phyloP scores from a whole-genome alignment of 1,140 invertebrate genomes.

The Diorhabda carinulata region DNA sequence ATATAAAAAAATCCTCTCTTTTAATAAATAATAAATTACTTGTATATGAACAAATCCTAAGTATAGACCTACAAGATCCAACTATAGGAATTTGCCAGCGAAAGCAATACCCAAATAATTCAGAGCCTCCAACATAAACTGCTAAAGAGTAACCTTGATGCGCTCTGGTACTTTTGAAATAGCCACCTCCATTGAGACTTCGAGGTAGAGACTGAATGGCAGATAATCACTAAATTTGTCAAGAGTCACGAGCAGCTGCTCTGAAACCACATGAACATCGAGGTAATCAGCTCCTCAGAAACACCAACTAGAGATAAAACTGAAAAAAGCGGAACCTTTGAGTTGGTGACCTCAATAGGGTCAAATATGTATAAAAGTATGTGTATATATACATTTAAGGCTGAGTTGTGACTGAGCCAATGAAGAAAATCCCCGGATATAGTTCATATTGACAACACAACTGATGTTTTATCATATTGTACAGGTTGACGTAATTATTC shows the following conservation, averaged over 20 bases:
- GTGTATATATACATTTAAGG: no score
- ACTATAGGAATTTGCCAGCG: neutral
- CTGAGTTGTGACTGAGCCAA: no score
- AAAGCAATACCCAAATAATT: neutral
- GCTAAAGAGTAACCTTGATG: neutral
- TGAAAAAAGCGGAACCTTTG: no score
- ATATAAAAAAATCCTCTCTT: no score
- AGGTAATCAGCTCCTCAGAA: no score
- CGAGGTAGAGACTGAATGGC: neutral
- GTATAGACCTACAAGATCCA: neutral
- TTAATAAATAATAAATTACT: neutral
- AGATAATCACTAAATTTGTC: neutral
- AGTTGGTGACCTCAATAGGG: no score
- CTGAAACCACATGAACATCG: neutral
- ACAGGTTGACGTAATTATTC: no score
- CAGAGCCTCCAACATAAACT: neutral
- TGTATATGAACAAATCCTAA: neutral
- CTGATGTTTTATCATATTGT: no score
- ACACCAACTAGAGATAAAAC: no score
- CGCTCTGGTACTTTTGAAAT: neutral
- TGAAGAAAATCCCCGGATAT: no score
- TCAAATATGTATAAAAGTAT: no score
- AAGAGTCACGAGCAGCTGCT: neutral
- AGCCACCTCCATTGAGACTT: neutral
- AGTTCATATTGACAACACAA: no score